Percentiles rank a stretch among this genome's conserved stretches.
Evolutionary conservation across 2,797 vertebrate species (phyloP).

Genomic region (Melanotaenia boesemani): DNA sequence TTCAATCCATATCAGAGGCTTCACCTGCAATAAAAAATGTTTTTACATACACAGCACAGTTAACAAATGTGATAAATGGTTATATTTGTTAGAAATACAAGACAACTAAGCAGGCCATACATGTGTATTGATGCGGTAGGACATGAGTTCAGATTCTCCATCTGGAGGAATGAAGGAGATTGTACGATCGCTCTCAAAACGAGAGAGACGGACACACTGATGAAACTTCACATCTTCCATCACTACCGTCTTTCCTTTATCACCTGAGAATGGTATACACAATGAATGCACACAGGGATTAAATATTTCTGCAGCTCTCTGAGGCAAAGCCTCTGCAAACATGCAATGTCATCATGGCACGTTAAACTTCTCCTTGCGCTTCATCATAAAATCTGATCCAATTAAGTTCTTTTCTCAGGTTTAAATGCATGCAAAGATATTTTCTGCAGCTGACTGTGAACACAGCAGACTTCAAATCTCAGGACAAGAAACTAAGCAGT

Average conservation of each 20-base stretch:
- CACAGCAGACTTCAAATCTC: background rate
- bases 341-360: too few relatives aligned
- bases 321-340: too few relatives aligned
- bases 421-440: background rate
- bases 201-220: constrained; percentile 93
- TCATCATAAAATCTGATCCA: background rate
- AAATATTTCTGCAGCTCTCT: background rate
- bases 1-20: constrained; percentile 96
- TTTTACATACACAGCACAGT: background rate
- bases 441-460: background rate
- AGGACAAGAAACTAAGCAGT: background rate
- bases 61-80: background rate
- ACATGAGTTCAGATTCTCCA: constrained; percentile 95
- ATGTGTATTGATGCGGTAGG: constrained; percentile 93
- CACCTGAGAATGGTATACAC: constrained; percentile 77
- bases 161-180: constrained; percentile 96
- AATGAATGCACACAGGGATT: background rate
- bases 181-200: constrained; percentile 92
- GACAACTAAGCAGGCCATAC: constrained; percentile 66
- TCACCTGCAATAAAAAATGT: constrained; percentile 81
- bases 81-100: constrained; percentile 1
- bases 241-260: constrained; percentile 91
- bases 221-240: constrained; percentile 97
- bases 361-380: background rate
- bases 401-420: background rate